phyloP scores from a whole-genome alignment of 2,113 vertebrate species.

The Orthonyx spaldingii region DNA sequence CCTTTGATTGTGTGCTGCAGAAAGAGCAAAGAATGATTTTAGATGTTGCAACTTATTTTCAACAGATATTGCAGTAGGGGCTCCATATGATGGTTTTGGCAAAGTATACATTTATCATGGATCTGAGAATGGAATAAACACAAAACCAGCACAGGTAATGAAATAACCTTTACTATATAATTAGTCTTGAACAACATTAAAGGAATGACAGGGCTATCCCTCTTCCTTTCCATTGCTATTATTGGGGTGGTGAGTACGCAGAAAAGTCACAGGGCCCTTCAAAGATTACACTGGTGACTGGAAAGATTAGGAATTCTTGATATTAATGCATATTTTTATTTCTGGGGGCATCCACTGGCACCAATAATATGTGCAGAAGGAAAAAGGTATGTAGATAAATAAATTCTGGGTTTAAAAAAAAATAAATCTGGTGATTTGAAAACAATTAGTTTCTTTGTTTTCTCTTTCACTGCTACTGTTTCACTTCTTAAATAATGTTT shows the following conservation, averaged over 20 bases:
- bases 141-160: constrained; percentile 84
- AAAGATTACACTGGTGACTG: not conserved
- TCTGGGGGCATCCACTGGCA: not conserved
- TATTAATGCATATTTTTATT: not conserved
- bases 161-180: not conserved
- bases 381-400: not conserved
- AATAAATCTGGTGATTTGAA: not conserved
- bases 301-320: not conserved
- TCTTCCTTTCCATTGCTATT: not conserved
- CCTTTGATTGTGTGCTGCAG: not conserved
- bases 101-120: constrained; percentile 94
- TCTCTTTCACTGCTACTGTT: not conserved
- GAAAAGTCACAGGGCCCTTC: not conserved
- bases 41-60: constrained; percentile 17
- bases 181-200: not conserved
- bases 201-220: not conserved
- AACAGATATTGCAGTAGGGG: constrained; percentile 92
- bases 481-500: not conserved
- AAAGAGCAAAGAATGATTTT: not conserved
- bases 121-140: constrained; percentile 82
- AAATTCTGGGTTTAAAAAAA: not conserved
- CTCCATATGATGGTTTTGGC: constrained; percentile 85
- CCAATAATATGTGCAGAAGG: not conserved
- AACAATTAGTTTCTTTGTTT: not conserved
- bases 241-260: not conserved